phyloP scores from a whole-genome alignment of 1,140 invertebrate genomes.

The Drosophila suzukii region DNA sequence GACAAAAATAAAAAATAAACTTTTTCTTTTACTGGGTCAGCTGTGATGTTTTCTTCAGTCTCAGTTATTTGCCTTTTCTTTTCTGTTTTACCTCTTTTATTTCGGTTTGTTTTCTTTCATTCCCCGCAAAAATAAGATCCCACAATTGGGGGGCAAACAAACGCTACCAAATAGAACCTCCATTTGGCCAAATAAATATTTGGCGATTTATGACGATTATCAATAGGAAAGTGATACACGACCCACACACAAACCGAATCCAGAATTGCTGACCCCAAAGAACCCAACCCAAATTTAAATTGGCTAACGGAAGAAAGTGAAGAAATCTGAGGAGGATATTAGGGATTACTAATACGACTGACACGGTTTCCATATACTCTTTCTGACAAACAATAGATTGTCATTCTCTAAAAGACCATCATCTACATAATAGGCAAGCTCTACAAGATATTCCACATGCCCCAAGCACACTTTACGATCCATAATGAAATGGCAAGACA shows the following conservation, averaged over 20 bases:
- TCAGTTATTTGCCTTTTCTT: constrained; percentile 51
- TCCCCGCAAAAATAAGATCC: constrained; percentile 1
- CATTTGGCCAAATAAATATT: constrained; percentile 55
- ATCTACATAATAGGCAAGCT: background rate
- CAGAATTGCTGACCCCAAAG: constrained; percentile 14
- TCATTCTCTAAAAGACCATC: background rate
- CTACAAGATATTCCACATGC: background rate
- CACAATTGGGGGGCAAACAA: constrained; percentile 27
- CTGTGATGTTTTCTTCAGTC: constrained; percentile 32
- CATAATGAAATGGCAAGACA: constrained; percentile 17
- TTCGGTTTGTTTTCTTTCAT: constrained; percentile 22
- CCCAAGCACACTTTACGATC: background rate
- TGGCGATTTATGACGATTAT: constrained; percentile 75
- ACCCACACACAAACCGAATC: constrained; percentile 59
- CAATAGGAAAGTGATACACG: constrained; percentile 78
- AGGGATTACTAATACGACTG: background rate
- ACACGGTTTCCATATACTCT: background rate
- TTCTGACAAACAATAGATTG: background rate
- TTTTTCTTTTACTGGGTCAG: constrained; percentile 81
- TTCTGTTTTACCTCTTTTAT: constrained; percentile 28
- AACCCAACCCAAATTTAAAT: constrained; percentile 33
- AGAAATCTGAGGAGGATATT: constrained; percentile 1
- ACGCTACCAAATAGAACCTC: constrained; percentile 21
- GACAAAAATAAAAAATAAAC: constrained; percentile 72
- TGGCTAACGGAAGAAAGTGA: constrained; percentile 28